Base-by-base conservation (phyloP, 2,113 vertebrate species). In the Malurus alboscapulatus region DNA sequence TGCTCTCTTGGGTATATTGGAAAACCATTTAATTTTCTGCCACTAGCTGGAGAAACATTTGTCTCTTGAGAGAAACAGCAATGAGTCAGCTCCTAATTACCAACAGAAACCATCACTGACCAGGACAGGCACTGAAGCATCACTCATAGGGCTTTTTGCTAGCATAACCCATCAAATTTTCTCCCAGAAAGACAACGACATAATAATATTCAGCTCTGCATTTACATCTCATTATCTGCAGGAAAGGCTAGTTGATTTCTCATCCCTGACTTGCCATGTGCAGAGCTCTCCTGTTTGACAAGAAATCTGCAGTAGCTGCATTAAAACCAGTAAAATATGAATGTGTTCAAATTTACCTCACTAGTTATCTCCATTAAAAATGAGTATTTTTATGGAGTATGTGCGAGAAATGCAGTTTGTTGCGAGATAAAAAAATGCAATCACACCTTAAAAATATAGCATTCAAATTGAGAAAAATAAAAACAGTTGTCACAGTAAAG, bases 81-180 rank as follows among this genome's bases (percentile, higher is more conserved):
- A 67, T 74, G 79, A 95, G 40, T 93, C 68, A 90, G 73, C 66
- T 93, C 86, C 54, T 74, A 74, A 87, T 77, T 85, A 83, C 73
- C 44, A 92, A 69, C 30, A 95, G 72, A 88, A 90, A 63, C 47
- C 50, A 67, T 29, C 42, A 26, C 42, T 95, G 92, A 81, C 85
- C 88, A 88, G 48, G 44, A 96, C 6, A 7, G 72, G 42, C 62
- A 91, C 45, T 2, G 17, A 94, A 87, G 67, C 78, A 80, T 76
- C 15, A 3, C 51, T 80, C 51, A 66, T 18, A 21, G 51, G 30
- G n/a, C 14, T 91, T 92, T 94, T 89, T 82, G 54, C 59, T 40
- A 74, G 54, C 29, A 69, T 34, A 91, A 69, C 38, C 47, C 36
- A 81, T 55, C 61, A 74, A 59, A 90, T 36, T 47, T 59, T 88